Percentiles rank a stretch among this genome's conserved stretches.
These are phyloP conservation scores for Sphaeramia orbicularis DNA, from an alignment of 2,797 vertebrate genomes.

Conservation along the genomic window DNA sequence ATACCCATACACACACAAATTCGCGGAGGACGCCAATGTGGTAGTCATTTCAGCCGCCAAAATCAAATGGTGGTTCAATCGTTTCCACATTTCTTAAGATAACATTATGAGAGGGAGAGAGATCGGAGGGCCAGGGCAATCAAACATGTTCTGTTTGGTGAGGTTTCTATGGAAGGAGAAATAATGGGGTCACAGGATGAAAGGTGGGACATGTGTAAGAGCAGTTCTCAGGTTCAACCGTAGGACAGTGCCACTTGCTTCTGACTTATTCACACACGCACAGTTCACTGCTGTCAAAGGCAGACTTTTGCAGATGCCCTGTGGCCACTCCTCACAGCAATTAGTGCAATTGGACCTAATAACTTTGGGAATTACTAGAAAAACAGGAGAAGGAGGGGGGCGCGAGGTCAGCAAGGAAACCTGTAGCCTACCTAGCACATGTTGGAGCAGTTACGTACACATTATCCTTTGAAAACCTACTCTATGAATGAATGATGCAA, in stretches of 20 bases:
- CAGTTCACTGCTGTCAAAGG: slow-evolving; percentile 72
- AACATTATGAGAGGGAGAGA: slow-evolving; percentile 84
- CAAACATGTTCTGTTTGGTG: slow-evolving; percentile 79
- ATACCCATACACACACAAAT: slow-evolving; percentile 40
- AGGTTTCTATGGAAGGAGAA: slow-evolving; percentile 77
- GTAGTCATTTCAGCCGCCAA: slow-evolving; percentile 85
- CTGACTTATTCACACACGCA: slow-evolving; percentile 66
- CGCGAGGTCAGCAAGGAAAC: slow-evolving; percentile 42
- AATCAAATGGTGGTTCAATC: slow-evolving; percentile 84
- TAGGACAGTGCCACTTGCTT: slow-evolving; percentile 80
- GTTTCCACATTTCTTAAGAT: slow-evolving; percentile 89
- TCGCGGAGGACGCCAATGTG: slow-evolving; percentile 76
- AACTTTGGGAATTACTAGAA: slow-evolving; percentile 77
- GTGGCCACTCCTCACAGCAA: slow-evolving; percentile 73
- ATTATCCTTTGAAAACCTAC: slow-evolving; percentile 47
- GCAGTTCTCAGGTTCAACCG: slow-evolving; percentile 71
- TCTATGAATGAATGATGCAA: slow-evolving; percentile 36
- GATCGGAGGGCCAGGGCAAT: slow-evolving; percentile 76
- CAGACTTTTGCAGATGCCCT: slow-evolving; percentile 63
- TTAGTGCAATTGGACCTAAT: slow-evolving; percentile 81
- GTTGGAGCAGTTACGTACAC: slow-evolving; percentile 65
- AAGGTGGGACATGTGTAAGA: slow-evolving; percentile 82
- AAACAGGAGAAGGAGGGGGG: slow-evolving; percentile 59
- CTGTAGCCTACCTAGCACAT: slow-evolving; percentile 59
- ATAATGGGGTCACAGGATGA: slow-evolving; percentile 83